Conservation (phyloP, 2,113 vertebrate genomes). For the Hippopotamus amphibius region DNA sequence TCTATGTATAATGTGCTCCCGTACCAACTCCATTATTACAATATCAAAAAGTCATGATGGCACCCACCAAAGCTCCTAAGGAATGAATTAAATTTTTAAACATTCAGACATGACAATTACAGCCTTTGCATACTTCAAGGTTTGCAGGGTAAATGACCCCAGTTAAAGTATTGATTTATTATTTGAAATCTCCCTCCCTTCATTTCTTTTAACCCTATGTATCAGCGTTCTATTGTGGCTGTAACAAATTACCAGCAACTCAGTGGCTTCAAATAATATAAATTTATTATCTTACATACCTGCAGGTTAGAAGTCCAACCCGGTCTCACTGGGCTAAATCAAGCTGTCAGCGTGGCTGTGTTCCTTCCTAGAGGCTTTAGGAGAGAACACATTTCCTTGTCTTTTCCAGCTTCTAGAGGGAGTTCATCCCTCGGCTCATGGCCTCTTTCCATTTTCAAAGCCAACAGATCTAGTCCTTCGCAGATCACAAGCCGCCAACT, state of each 20-base stretch:
- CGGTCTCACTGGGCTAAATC: neutral
- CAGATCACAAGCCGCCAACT: neutral
- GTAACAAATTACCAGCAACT: neutral
- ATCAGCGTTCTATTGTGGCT: neutral
- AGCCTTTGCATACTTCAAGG: neutral
- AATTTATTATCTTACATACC: neutral
- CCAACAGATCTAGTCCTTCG: neutral
- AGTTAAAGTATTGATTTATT: slow-evolving; percentile 25
- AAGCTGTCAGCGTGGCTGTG: neutral
- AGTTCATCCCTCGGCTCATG: neutral
- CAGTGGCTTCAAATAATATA: neutral
- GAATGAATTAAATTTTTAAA: slow-evolving; percentile 53
- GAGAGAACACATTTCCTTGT: neutral
- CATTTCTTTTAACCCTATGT: neutral
- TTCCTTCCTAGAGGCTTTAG: neutral
- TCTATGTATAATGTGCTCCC: neutral
- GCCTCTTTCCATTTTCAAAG: neutral
- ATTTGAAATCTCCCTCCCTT: neutral
- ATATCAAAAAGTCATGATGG: slow-evolving; percentile 35
- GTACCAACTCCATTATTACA: slow-evolving; percentile 36
- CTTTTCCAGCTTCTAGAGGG: neutral
- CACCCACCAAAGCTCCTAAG: neutral
- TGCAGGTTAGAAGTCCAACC: neutral
- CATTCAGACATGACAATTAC: slow-evolving; percentile 14
- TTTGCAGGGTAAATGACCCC: neutral